Base-by-base conservation (phyloP, 2,888 invertebrate species). In the Anticlea derivata region DNA sequence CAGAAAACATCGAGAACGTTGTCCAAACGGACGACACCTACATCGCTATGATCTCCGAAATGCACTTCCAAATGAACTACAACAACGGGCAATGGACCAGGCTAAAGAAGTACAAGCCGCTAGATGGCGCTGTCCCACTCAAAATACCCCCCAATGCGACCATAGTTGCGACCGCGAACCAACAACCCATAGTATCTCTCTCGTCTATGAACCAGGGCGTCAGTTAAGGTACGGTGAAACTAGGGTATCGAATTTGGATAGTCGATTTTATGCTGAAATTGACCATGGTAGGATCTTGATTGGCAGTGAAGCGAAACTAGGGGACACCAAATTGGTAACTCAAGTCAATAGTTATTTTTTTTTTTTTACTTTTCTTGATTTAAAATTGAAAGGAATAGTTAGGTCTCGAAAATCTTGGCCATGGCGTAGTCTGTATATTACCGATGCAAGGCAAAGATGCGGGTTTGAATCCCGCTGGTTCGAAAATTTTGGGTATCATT, bases 51-150 rank as follows among this genome's bases (percentile, higher is more conserved):
- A 86, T 96, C 41, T 96, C 96, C 0, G 99, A 99, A 83, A 98
- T 97, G 60, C 98, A 97, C 85, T 99, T 99, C 93, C 98, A 99
- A 82, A 97, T 99, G 97, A 99, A 99, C 88, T 99, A 99, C 87
- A 96, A 96, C 75, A 98, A 97, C 44, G 99, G 99, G 83, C 98
- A 99, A 78, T 99, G 98, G 98, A 98, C 98, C 77, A 92, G 89
- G 1, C 73, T 98, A 68, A 97, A 98, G 84, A 98, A 98, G 73
- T 96, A 95, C 80, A 92, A 96, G 50, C 94, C 95, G 50, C 92
- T 95, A 61, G 96, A 94, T 31, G 90, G 89, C 0, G 86, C 86
- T 78, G 80, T 89, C 0, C 88, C 89, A 0, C 81, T 89, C 63
- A 88, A 86, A 53, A 86, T 89, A 0, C 89, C 90, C 0, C 85